Percentiles rank a stretch among this genome's conserved stretches.
These are phyloP conservation scores for Liolophura sinensis DNA, from an alignment of 1,140 invertebrate genomes.

Conservation along the genomic window DNA sequence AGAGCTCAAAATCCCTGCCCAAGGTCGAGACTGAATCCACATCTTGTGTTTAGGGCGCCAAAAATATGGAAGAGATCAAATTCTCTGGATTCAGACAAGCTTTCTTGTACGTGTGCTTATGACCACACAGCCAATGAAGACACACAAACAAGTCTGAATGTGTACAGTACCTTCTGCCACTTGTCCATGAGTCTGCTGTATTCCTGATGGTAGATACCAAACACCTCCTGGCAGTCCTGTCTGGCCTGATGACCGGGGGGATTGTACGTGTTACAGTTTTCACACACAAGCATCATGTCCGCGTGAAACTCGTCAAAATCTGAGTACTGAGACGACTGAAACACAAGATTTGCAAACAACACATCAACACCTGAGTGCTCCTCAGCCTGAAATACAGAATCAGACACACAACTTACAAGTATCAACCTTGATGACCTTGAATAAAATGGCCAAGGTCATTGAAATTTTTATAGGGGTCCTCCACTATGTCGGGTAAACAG, in stretches of 20 bases:
- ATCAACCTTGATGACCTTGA: no score
- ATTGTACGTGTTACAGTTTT: constrained; percentile 57
- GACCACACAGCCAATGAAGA: not conserved
- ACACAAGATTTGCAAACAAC: constrained; percentile 4
- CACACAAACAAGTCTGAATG: not conserved
- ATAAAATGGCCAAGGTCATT: no score
- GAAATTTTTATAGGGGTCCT: no score
- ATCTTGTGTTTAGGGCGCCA: no score
- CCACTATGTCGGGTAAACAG: no score
- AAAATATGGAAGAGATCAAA: no score
- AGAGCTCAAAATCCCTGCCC: no score
- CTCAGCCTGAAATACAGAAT: not conserved
- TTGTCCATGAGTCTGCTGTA: constrained; percentile 48
- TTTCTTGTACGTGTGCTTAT: not conserved
- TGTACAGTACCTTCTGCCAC: constrained; percentile 38
- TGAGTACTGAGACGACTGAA: constrained; percentile 40
- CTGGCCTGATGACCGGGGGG: constrained; percentile 49
- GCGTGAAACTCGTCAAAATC: constrained; percentile 53
- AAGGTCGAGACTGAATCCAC: no score
- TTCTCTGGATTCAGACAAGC: no score
- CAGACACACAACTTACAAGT: not conserved
- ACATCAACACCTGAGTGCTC: not conserved
- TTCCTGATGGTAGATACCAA: constrained; percentile 51
- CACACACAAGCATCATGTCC: constrained; percentile 54
- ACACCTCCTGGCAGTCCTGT: constrained; percentile 56